Conservation (phyloP, 2,113 vertebrate genomes). For the Xyliphius kryptos region DNA sequence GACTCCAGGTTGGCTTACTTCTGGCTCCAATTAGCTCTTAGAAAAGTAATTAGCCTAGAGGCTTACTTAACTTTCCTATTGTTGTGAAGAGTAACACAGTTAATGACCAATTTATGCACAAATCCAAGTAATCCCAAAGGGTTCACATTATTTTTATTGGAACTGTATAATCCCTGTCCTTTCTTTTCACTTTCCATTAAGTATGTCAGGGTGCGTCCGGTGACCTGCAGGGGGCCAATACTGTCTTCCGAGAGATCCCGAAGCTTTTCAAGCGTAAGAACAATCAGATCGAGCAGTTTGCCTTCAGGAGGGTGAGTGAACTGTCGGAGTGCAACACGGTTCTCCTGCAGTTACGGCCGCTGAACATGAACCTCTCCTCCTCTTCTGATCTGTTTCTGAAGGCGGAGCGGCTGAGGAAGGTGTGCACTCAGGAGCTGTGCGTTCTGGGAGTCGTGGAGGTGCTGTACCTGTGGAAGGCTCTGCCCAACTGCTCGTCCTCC, state of each 20-base stretch:
- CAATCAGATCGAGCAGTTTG: conserved; percentile 98
- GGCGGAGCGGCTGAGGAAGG: conserved; percentile 88
- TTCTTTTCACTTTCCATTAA: too few species aligned
- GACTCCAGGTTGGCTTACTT: too few species aligned
- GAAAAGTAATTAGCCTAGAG: too few species aligned
- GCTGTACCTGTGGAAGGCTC: conserved; percentile 94
- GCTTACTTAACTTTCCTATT: too few species aligned
- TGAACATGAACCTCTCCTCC: too few species aligned
- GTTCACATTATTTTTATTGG: too few species aligned
- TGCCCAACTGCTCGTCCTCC: conserved; percentile 88
- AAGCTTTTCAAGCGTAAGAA: conserved; percentile 98
- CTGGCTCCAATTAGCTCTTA: too few species aligned
- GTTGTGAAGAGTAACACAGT: too few species aligned
- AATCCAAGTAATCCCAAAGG: too few species aligned
- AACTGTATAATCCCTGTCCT: too few species aligned
- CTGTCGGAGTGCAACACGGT: background rate
- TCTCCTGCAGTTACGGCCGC: too few species aligned
- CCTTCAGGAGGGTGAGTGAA: conserved; percentile 81
- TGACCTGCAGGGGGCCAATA: conserved; percentile 77
- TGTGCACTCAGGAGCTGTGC: conserved; percentile 79
- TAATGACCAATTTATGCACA: too few species aligned
- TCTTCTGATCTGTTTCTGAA: conserved; percentile 46
- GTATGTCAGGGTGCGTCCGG: conserved; percentile 92
- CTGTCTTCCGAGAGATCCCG: conserved; percentile 90
- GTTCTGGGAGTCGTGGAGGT: conserved; percentile 91